Percentiles rank a stretch among this genome's conserved stretches.
Conservation (phyloP, 1,140 invertebrate genomes). For the Pantala flavescens region DNA sequence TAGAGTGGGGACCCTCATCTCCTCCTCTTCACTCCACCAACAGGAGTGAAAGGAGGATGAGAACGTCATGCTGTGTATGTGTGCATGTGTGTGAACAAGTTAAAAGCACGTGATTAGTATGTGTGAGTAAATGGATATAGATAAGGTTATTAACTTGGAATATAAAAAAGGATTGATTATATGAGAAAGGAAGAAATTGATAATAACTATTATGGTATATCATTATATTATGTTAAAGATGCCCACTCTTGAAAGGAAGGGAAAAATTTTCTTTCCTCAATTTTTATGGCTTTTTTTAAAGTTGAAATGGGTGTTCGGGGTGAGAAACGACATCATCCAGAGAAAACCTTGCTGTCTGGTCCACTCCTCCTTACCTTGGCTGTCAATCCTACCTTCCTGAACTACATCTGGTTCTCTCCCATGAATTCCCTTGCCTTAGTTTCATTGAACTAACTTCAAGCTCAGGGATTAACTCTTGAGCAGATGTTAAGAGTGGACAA, state of each 20-base stretch:
- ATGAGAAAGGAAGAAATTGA: slow-evolving; percentile 10
- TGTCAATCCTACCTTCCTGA: neutral
- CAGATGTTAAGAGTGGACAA: neutral
- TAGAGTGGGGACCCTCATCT: neutral
- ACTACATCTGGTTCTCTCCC: neutral
- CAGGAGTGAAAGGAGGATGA: neutral
- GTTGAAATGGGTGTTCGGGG: neutral
- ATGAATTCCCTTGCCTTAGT: neutral
- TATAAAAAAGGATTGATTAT: slow-evolving; percentile 1
- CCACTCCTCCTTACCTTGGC: neutral
- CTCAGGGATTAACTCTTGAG: neutral
- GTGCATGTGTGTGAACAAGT: neutral
- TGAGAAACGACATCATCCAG: neutral
- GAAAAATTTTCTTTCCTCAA: slow-evolving; percentile 4
- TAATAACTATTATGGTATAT: slow-evolving; percentile 11
- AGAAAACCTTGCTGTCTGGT: slow-evolving; percentile 3
- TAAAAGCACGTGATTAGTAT: neutral
- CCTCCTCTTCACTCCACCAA: neutral
- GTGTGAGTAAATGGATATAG: neutral
- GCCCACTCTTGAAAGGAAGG: neutral
- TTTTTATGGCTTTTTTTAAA: neutral
- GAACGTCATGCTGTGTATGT: neutral
- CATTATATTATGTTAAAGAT: slow-evolving; percentile 1
- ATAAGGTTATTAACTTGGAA: neutral
- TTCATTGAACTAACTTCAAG: neutral